Conservation (phyloP, 2,888 invertebrate genomes). For the Acrobeloides nanus region DNA sequence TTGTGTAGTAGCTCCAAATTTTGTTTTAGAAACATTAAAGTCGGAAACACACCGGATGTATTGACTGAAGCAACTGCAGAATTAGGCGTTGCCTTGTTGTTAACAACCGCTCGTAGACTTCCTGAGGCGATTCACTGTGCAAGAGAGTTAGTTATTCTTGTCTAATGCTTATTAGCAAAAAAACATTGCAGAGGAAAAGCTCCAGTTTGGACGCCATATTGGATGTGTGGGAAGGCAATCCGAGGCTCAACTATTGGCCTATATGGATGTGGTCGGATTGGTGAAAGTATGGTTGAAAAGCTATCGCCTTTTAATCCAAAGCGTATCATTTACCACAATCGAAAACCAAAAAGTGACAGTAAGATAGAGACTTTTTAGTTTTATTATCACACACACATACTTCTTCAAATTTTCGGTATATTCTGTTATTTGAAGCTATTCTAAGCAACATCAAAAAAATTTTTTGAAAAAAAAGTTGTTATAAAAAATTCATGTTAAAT, state of each 20-base stretch:
- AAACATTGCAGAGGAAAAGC: slow-evolving; percentile 56
- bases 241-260: slow-evolving; percentile 71
- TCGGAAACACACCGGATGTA: slow-evolving; percentile 79
- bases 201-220: slow-evolving; percentile 73
- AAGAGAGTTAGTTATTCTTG: slow-evolving; percentile 24
- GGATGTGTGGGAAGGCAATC: slow-evolving; percentile 81
- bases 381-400: background rate
- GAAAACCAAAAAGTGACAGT: slow-evolving; percentile 8
- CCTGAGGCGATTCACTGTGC: slow-evolving; percentile 66
- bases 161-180: background rate
- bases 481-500: too few relatives aligned
- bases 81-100: slow-evolving; percentile 75
- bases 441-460: too few relatives aligned
- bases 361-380: background rate
- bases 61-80: slow-evolving; percentile 84
- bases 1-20: too few relatives aligned
- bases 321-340: slow-evolving; percentile 25
- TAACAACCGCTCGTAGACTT: slow-evolving; percentile 75
- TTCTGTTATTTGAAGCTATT: too few relatives aligned
- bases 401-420: too few relatives aligned
- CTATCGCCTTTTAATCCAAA: slow-evolving; percentile 22
- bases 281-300: slow-evolving; percentile 62
- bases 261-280: slow-evolving; percentile 73
- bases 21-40: slow-evolving; percentile 63
- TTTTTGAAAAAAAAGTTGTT: too few relatives aligned